Evolutionary conservation across 1,140 invertebrate species (phyloP).

Genomic region (Bombus waltoni): DNA sequence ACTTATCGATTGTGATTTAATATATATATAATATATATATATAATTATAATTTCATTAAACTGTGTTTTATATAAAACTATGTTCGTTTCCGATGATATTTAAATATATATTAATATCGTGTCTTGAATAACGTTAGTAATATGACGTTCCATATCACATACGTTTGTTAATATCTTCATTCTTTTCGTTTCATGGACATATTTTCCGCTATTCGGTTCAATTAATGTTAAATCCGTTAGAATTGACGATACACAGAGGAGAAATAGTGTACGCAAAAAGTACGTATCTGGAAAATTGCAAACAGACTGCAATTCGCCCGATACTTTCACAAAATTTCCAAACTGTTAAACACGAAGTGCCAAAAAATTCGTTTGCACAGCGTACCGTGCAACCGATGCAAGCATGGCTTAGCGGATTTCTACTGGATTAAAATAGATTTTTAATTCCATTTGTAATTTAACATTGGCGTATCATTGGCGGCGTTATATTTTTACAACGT

Average conservation of each 20-base stretch:
- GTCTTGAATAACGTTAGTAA: not conserved
- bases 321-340: not conserved
- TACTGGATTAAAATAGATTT: not conserved
- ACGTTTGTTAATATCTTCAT: not conserved
- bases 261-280: not conserved
- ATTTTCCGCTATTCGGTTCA: not conserved
- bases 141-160: not conserved
- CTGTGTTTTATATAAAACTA: not conserved
- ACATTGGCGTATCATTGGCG: not conserved
- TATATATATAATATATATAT: no score
- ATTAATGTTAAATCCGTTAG: not conserved
- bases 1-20: not conserved
- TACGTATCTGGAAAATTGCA: not conserved
- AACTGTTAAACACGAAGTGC: not conserved
- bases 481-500: not conserved
- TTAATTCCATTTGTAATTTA: slow-evolving; percentile 12
- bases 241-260: no score
- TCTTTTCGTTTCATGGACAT: not conserved
- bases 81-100: not conserved
- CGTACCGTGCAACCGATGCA: no score
- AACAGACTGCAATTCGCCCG: not conserved
- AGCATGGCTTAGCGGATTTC: no score
- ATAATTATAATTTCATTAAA: not conserved
- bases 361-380: not conserved
- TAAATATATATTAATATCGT: not conserved